Base-by-base conservation (phyloP, 2,113 vertebrate species). In the Microtus richardsoni region DNA sequence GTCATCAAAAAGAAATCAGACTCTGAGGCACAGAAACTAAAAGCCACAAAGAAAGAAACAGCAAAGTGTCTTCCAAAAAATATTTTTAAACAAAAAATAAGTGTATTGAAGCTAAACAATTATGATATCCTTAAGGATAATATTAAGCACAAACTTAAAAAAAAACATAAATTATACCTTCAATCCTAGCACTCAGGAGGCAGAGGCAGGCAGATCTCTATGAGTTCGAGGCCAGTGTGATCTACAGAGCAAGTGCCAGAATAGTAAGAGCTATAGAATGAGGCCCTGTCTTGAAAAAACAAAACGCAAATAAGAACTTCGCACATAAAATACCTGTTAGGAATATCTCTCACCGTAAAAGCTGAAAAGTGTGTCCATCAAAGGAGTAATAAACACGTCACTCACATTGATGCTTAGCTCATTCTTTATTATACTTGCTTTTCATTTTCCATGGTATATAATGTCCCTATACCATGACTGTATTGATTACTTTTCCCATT, bases 1-100 rank as follows among this genome's bases (percentile, higher is more conserved):
- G 47, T 47, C n/a, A 91, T 87, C 75, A 74, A 95, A 92, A 84
- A 12, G 49, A 92, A 87, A 78, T 33, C 28, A 33, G 73, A 52
- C 47, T 64, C 64, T 36, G 68, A 96, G 68, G 52, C 52, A 96
- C 71, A 77, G 14, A 92, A 22, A 17, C 64, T 41, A 80, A 89
- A 90, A 94, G 36, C 49, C 17, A 78, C 49, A 9, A 33, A 66
- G 47, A 75, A 93, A 83, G 68, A 92, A 71, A 92, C 14, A 33
- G 62, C 60, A 24, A 17, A 87, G 52, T 17, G 8, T 2, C 85
- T 96, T 91, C 62, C 58, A 74, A 94, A n/a, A 89, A 68, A 8
- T 47, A n/a, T 30, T 68, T 85, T 47, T 7, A 47, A 90, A 39
- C 3, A 2, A 90, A 73, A 92, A 91, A 21, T 86, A 89, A 91